phyloP scores from a whole-genome alignment of 2,888 invertebrate genomes.

The Acanthosepion lycidas region DNA sequence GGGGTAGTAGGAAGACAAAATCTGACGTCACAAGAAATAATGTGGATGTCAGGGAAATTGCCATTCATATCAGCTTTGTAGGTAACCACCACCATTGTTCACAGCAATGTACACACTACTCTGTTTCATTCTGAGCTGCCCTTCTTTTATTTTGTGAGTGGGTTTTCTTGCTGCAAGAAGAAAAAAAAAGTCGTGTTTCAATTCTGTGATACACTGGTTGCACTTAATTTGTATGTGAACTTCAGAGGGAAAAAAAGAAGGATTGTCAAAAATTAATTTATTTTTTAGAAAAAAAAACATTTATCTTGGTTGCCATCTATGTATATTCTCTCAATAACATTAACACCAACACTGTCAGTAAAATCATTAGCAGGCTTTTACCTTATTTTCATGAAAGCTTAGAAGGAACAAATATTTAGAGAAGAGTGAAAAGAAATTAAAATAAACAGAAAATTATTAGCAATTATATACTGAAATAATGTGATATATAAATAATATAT shows the following conservation, averaged over 20 bases:
- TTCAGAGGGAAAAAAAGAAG: neutral
- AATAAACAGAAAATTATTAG: neutral
- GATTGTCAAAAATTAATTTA: neutral
- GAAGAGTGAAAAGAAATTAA: neutral
- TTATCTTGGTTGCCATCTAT: neutral
- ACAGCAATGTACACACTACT: neutral
- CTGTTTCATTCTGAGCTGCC: neutral
- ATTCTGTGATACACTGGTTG: neutral
- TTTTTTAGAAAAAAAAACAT: neutral
- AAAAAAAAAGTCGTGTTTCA: neutral
- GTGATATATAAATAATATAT: too few relatives aligned
- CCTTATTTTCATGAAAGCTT: neutral
- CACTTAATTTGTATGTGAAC: neutral
- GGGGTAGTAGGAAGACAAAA: conserved; percentile 16
- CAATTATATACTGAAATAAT: neutral
- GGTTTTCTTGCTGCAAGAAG: neutral
- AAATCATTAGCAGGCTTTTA: neutral
- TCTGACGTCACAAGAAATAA: conserved; percentile 14
- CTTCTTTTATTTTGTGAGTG: neutral
- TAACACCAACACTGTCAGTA: neutral
- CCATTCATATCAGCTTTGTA: neutral
- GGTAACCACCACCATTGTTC: neutral
- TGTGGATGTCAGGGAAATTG: conserved; percentile 33
- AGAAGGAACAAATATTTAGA: neutral
- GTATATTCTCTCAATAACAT: neutral